phyloP scores from a whole-genome alignment of 2,888 invertebrate genomes.

The Lysandra coridon region DNA sequence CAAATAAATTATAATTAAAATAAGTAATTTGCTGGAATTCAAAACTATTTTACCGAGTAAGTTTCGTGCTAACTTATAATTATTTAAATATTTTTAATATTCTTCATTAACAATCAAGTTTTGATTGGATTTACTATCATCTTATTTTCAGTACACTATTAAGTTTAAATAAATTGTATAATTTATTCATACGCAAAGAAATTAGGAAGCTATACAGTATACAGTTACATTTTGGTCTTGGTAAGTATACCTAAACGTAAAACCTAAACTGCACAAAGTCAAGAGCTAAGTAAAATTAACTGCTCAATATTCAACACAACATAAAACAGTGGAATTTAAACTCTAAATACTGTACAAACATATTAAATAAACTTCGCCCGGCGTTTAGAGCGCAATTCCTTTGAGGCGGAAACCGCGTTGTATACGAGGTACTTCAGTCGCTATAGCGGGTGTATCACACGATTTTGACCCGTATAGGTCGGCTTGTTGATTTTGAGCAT shows the following conservation, averaged over 20 bases:
- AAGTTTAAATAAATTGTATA: too few relatives aligned
- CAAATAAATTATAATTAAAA: too few relatives aligned
- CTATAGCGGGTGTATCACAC: slow-evolving; percentile 30
- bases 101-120: background rate
- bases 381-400: slow-evolving; percentile 45
- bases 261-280: slow-evolving; percentile 1
- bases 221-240: background rate
- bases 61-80: background rate
- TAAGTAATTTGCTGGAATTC: background rate
- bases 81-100: background rate
- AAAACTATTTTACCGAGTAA: background rate
- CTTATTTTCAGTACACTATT: too few relatives aligned
- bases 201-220: too few relatives aligned
- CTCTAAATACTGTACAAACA: slow-evolving; percentile 63
- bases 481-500: slow-evolving; percentile 59
- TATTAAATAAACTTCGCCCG: slow-evolving; percentile 51
- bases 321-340: slow-evolving; percentile 60
- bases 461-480: slow-evolving; percentile 48
- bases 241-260: background rate
- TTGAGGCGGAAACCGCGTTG: slow-evolving; percentile 27
- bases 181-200: too few relatives aligned
- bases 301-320: slow-evolving; percentile 44
- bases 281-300: slow-evolving; percentile 48
- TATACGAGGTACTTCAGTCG: slow-evolving; percentile 7
- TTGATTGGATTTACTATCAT: background rate